Base-by-base conservation (phyloP, 2,888 invertebrate species). In the Aphodius sticticus region DNA sequence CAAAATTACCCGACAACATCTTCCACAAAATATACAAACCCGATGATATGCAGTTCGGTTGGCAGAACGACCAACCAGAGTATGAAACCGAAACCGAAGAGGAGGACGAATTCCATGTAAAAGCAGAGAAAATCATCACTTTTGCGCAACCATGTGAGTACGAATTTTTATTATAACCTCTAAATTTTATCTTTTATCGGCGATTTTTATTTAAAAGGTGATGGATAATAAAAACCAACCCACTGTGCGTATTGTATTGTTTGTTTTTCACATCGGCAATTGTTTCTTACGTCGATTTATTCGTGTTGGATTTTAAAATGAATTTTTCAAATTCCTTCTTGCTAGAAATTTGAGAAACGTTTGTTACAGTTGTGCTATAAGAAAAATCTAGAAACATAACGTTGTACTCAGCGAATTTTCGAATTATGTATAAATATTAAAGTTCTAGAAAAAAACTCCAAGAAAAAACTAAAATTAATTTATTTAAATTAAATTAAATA, bases 31-130 rank as follows among this genome's bases (percentile, higher is more conserved):
- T 89, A 69, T 87, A 86, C 69, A 86, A 86, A 83, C 83, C 89
- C 36, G 88, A 89, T 16, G 84, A 84, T 36, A 87, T 87, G 37
- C 84, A 86, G 77, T 85, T 85, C 53, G 84, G 86, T 15, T 85
- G 84, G 70, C 90, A 90, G 83, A 88, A 88, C 77, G 91, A 91
- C 83, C 88, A 90, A 82, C 90, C 90, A 4, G 83, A 84, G 16
- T 88, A 85, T 82, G 86, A 86, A 78, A 84, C 89, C 88, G 87
- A 91, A 89, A 90, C 91, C 88, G 88, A 92, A 88, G 90, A 93
- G 88, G 91, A 92, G 82, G 94, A 94, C 86, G 93, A 94, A 88
- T 93, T 92, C 89, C 92, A 93, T 86, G 92, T 93, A 84, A 92
- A 92, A 86, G 93, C 94, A 81, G 92, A 94, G 87, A 92, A 92